Evolutionary conservation across 2,113 vertebrate genomes (phyloP).

Genomic region (Genyomyrus donnyi): DNA sequence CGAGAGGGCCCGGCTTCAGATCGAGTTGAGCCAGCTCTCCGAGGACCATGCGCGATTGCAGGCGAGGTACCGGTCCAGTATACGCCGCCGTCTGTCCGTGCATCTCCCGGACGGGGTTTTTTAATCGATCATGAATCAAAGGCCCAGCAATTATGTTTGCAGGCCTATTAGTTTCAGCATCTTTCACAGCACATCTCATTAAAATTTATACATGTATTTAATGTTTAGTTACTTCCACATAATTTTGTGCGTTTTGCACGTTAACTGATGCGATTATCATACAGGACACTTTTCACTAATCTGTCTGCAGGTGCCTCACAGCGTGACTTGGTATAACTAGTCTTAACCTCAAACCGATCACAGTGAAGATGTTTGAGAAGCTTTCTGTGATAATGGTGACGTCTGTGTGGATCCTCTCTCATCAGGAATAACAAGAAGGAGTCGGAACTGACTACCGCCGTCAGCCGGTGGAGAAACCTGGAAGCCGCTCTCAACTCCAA

Average conservation of each 20-base stretch:
- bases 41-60: constrained; percentile 63
- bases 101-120: not conserved
- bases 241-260: not conserved
- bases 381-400: not conserved
- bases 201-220: not conserved
- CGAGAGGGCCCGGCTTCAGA: constrained; percentile 67
- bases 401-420: not conserved
- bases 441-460: constrained; percentile 49
- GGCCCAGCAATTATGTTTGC: not conserved
- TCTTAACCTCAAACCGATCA: not conserved
- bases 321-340: not conserved
- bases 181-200: not conserved
- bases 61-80: constrained; percentile 50
- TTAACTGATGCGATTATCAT: not conserved
- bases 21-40: constrained; percentile 55
- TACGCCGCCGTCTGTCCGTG: not conserved
- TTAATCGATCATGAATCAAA: not conserved
- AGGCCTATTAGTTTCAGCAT: not conserved
- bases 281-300: not conserved
- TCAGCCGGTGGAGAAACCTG: constrained; percentile 52
- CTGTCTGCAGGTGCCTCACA: not conserved
- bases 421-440: constrained; percentile 69
- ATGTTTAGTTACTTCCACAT: not conserved
- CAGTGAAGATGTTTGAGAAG: not conserved
- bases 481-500: constrained; percentile 57